Base-by-base conservation (phyloP, 2,888 invertebrate genomes). In the Craniophora ligustri region DNA sequence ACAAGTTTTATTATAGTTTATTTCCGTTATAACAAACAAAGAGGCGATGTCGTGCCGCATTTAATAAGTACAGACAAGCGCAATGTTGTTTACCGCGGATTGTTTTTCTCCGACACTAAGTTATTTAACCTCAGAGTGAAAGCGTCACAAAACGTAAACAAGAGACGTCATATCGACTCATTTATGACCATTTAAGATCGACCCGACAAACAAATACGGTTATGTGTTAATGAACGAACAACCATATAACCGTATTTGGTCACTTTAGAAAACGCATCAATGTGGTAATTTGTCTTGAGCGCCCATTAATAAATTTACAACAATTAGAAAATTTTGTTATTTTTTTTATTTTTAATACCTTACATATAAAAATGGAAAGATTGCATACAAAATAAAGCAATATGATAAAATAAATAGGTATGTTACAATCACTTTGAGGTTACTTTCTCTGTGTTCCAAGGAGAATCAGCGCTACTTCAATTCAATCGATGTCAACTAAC, bases 261-360 rank as follows among this genome's bases (percentile, higher is more conserved):
- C 32, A 38, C 28, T 59, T 72, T 67, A 71, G 72, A 63, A 69
- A 72, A 60, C 36, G 41, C 53, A 66, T 60, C 28, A 44, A n/a
- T 45, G 10, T 6, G 26, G 16, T 50, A 63, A 50, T 67, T 54
- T 31, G 45, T 45, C 10, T 49, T 10, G 34, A 49, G n/a, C n/a
- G 36, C 28, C 31, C n/a, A 28, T 53, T 40, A 62, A 34, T 54
- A 41, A 49, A 47, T 60, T 31, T 31, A 47, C 35, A 8, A 34
- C 16, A 28, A 19, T 53, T 56, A 47, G 23, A 45, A 48, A 36
- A 19, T 28, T 44, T 45, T 45, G 45, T 50, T n/a, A n/a, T n/a
- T n/a, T n/a, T n/a, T n/a, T n/a, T n/a, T n/a, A n/a, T n/a, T n/a
- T n/a, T n/a, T n/a, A n/a, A n/a, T n/a, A n/a, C n/a, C n/a, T n/a